Percentiles rank a stretch among this genome's conserved stretches.
Conservation (phyloP, 2,888 invertebrate species). For the Drosophila cognata region DNA sequence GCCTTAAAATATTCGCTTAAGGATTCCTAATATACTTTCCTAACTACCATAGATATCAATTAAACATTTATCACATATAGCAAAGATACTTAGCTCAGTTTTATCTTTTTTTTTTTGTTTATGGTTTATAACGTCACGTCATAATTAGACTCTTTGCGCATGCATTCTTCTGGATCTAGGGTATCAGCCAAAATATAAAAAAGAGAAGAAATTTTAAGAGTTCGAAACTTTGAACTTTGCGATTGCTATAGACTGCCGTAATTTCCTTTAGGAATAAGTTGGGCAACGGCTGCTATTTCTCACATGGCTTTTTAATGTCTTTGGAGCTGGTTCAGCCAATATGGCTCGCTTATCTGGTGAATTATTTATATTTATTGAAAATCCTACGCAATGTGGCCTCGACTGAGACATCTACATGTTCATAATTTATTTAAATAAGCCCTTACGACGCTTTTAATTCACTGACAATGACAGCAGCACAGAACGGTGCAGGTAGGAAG, state of each 20-base stretch:
- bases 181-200: constrained; percentile 16
- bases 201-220: constrained; percentile 16
- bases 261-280: constrained; percentile 73
- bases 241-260: constrained; percentile 46
- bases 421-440: constrained; percentile 82
- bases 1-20: background rate
- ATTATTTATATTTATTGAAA: constrained; percentile 77
- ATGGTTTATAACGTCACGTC: too few species aligned
- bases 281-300: constrained; percentile 59
- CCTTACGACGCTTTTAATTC: constrained; percentile 81
- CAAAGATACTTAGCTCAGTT: background rate
- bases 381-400: constrained; percentile 44
- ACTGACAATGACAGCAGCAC: constrained; percentile 69
- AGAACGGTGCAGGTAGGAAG: constrained; percentile 1
- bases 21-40: background rate
- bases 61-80: background rate
- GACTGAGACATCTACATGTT: constrained; percentile 42
- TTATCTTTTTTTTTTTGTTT: background rate
- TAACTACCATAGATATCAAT: background rate
- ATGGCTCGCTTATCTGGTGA: constrained; percentile 69
- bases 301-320: constrained; percentile 73
- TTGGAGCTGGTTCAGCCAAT: constrained; percentile 59
- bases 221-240: constrained; percentile 52
- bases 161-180: background rate
- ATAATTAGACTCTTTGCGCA: background rate